Evolutionary conservation across 2,797 vertebrate genomes (phyloP), one percentile per base, ranked within the genome.

Genomic region (Leptoclinus maculatus): DNA sequence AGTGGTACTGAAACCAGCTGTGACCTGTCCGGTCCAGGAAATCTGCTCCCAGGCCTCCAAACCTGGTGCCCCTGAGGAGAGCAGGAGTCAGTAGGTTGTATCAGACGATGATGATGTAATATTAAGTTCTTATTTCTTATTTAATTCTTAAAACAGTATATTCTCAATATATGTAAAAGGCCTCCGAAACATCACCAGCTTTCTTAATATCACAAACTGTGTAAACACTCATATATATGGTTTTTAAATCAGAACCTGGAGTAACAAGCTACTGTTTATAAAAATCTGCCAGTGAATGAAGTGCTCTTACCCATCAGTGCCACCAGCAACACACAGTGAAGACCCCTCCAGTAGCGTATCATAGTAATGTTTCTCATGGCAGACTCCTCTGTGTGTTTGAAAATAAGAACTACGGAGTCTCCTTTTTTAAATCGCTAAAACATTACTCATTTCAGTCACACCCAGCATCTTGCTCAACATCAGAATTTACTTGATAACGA

Each of bases 21-120:
- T 79, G 36, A 88, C 76, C 0, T 11, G 13, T 5, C 71, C 76
- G 0, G 0, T 2, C 82, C 82, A 84, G 54, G 54, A 75, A 32
- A 84, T 84, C 69, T 75, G 43, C 3, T 71, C 34, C 16, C 14
- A 21, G 21, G 59, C 62, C 45, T 68, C 58, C 2, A 60, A 49
- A 57, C 53, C 43, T 49, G 80, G 79, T 17, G 36, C 71, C 39
- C 67, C 86, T 90, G 73, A 39, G n/a, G 29, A 66, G n/a, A 62
- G 12, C 2, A 49, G 2, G 14, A 60, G 27, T 64, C 21, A 19
- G 38, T n/a, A 4, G 2, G 10, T 0, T 56, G 0, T n/a, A 32
- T 73, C 10, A 38, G 13, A 32, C 5, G 1, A 67, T 14, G 9
- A 34, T 41, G 4, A 49, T 43, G 3, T 19, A 17, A 19, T 45